Evolutionary conservation across 2,797 vertebrate species (phyloP).

Genomic region (Mareca penelope): DNA sequence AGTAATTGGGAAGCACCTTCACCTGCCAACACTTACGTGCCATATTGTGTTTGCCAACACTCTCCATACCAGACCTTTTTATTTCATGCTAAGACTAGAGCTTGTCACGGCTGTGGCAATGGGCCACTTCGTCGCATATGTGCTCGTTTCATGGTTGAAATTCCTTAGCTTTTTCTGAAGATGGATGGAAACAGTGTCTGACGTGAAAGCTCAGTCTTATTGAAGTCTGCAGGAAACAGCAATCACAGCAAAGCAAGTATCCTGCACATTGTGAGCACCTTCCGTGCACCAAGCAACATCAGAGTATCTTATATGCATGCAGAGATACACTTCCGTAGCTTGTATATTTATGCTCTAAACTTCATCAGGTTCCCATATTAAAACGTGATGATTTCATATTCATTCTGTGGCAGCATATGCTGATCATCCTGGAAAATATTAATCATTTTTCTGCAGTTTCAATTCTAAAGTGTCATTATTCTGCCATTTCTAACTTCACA

Average conservation of each 20-base stretch:
- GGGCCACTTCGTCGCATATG: background rate
- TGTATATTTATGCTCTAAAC: slow-evolving; percentile 18
- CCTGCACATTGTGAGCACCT: background rate
- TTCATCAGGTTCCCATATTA: slow-evolving; percentile 10
- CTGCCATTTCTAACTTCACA: background rate
- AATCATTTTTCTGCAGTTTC: background rate
- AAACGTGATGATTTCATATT: slow-evolving; percentile 14
- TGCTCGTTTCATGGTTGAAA: background rate
- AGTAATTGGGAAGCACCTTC: background rate
- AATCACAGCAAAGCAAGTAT: background rate
- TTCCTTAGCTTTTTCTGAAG: background rate
- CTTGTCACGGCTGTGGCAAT: background rate
- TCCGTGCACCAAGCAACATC: background rate
- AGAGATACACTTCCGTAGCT: background rate
- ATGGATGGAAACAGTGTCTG: background rate
- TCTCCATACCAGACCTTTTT: background rate
- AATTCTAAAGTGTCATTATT: background rate
- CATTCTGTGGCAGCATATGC: background rate
- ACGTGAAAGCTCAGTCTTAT: background rate
- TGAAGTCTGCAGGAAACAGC: background rate
- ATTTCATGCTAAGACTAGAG: background rate
- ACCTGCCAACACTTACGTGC: background rate
- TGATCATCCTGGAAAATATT: slow-evolving; percentile 33
- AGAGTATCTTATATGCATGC: background rate
- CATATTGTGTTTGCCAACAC: background rate